Percentiles rank a stretch among this genome's conserved stretches.
phyloP scores from a whole-genome alignment of 1,140 invertebrate genomes.

The Tetramorium alpestre region DNA sequence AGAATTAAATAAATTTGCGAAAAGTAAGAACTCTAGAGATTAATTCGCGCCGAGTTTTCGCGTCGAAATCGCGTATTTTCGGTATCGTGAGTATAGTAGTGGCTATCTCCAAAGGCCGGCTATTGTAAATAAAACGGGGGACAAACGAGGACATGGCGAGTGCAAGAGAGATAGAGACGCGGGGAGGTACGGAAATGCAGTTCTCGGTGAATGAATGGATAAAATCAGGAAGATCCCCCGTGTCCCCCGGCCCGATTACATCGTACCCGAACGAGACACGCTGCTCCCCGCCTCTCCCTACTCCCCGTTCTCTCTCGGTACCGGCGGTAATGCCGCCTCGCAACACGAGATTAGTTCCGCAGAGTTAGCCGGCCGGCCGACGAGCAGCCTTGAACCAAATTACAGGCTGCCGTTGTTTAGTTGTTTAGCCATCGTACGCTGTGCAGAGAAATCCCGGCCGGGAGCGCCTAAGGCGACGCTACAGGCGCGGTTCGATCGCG shows the following conservation, averaged over 20 bases:
- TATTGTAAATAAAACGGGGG: constrained; percentile 35
- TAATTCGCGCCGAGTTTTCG: not conserved
- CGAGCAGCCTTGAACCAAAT: constrained; percentile 71
- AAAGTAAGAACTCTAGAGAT: not conserved
- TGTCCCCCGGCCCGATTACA: not conserved
- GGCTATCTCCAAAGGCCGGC: not conserved
- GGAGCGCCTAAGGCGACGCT: constrained; percentile 28
- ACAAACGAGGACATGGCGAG: constrained; percentile 25
- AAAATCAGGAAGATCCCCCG: constrained; percentile 45
- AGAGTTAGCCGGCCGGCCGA: constrained; percentile 63
- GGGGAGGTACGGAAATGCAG: constrained; percentile 49
- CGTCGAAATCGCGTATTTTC: constrained; percentile 18
- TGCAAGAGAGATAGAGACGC: not conserved
- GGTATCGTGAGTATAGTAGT: not conserved
- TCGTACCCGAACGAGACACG: constrained; percentile 27
- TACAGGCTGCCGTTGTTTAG: constrained; percentile 70
- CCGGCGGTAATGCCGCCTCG: constrained; percentile 52
- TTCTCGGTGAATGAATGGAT: constrained; percentile 53
- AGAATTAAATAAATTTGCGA: not conserved
- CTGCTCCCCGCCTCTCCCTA: too few species aligned
- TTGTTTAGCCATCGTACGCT: constrained; percentile 65
- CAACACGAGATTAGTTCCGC: constrained; percentile 73
- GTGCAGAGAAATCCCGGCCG: constrained; percentile 55
- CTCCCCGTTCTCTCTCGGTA: not conserved
- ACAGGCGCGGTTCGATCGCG: constrained; percentile 8